phyloP scores from a whole-genome alignment of 2,797 vertebrate species.

The Spinibarbus caldwelli region DNA sequence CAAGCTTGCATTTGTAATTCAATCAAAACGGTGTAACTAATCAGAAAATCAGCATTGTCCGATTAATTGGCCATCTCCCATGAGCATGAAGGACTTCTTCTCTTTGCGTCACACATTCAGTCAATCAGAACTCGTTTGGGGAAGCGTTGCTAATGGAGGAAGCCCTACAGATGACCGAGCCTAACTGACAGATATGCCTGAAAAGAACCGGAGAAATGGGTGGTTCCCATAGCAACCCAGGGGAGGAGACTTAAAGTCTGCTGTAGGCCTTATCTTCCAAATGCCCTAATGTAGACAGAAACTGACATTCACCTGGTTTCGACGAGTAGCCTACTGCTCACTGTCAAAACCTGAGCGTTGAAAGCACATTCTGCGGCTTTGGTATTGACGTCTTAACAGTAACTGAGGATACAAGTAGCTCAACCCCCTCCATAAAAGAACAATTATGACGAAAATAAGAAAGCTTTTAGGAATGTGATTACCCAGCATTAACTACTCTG shows the following conservation, averaged over 20 bases:
- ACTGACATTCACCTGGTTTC: slow-evolving; percentile 78
- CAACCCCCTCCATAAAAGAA: neutral
- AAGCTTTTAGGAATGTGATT: slow-evolving; percentile 13
- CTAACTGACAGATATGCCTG: slow-evolving; percentile 48
- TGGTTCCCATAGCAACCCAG: slow-evolving; percentile 46
- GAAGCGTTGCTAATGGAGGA: slow-evolving; percentile 49
- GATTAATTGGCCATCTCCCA: slow-evolving; percentile 29
- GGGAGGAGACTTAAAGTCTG: slow-evolving; percentile 45
- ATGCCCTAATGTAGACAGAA: slow-evolving; percentile 66
- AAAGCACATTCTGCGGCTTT: neutral
- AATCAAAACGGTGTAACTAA: slow-evolving; percentile 52
- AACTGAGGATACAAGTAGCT: neutral
- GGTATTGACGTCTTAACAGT: neutral
- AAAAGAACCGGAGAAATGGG: slow-evolving; percentile 41
- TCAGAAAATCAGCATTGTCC: slow-evolving; percentile 44
- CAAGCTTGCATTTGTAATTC: slow-evolving; percentile 43
- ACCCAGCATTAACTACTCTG: neutral
- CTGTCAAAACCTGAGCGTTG: slow-evolving; percentile 47
- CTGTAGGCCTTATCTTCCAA: slow-evolving; percentile 49
- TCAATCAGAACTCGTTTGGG: slow-evolving; percentile 40
- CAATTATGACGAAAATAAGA: slow-evolving; percentile 23
- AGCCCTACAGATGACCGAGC: slow-evolving; percentile 45
- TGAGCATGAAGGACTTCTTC: slow-evolving; percentile 45
- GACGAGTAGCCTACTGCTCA: slow-evolving; percentile 37
- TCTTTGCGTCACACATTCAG: slow-evolving; percentile 24